Conservation (phyloP, 2,888 invertebrate genomes). For the Slavum lentiscoides region DNA sequence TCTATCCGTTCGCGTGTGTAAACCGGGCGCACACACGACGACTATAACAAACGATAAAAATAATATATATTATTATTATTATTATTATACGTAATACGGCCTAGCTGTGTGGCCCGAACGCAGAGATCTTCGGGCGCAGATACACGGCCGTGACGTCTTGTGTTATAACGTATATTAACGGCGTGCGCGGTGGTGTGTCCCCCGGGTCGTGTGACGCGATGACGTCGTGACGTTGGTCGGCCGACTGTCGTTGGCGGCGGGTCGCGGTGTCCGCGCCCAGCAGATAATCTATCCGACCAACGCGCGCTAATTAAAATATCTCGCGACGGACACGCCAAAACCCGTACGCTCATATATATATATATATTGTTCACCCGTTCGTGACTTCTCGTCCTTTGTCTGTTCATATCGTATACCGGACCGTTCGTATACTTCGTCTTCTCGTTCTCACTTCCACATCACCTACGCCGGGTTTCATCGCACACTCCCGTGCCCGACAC, state of each 20-base stretch:
- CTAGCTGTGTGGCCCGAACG: constrained; percentile 7
- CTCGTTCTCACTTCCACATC: too few species aligned
- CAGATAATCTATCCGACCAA: neutral
- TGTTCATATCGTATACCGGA: too few species aligned
- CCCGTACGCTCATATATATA: neutral
- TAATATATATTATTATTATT: neutral
- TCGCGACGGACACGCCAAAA: neutral
- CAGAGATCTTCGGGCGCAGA: constrained; percentile 32
- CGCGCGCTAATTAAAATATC: constrained; percentile 47
- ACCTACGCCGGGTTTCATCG: too few species aligned
- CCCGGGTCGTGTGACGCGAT: constrained; percentile 6
- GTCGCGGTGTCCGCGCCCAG: constrained; percentile 6
- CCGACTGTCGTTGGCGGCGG: constrained; percentile 36
- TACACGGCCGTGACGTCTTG: neutral
- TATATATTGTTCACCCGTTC: too few species aligned
- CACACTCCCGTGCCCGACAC: too few species aligned
- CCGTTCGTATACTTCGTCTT: too few species aligned
- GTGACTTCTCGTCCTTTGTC: too few species aligned
- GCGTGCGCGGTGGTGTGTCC: neutral
- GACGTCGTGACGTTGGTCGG: constrained; percentile 50
- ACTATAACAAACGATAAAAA: neutral
- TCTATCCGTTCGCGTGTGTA: too few species aligned
- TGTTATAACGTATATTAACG: too few species aligned
- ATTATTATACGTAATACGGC: neutral
- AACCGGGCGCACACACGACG: neutral